Evolutionary conservation across 2,888 invertebrate species (phyloP), one percentile per base, ranked within the genome.

Genomic region (Abrostola triplasia): DNA sequence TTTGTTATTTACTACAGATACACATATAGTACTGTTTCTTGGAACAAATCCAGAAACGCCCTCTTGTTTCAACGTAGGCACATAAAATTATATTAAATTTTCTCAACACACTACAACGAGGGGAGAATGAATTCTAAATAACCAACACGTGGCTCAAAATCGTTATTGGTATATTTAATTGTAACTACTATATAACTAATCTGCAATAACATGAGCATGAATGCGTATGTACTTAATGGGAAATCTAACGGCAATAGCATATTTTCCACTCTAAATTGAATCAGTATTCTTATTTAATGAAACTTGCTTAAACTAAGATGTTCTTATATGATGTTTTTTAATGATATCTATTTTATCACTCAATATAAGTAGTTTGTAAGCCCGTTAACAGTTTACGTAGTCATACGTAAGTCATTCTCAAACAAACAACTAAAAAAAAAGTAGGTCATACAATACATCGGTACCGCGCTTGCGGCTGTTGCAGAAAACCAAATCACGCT

Each of bases 41-140:
- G 78, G 78, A 78, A 53, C 70, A 57, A 47, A 68, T 78, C 81
- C 78, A 79, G 67, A 68, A 75, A 79, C 79, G 79, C 79, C 79
- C 64, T 69, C 76, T 62, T 60, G 47, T 63, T 64, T 66, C 38
- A 53, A 70, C 63, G 61, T 62, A 59, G 49, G 49, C 69, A 55
- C 65, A 72, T 69, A 66, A 71, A 78, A 69, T 64, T 70, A 77
- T 67, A 77, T 77, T 69, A 74, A 63, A 68, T 74, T 73, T 54
- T 51, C 63, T 40, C 75, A 59, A 68, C 53, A 67, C 58, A 36
- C 37, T 51, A 64, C 58, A 76, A 76, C 58, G 53, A 38, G 59
- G n/a, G 37, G 51, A 40, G 35, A 64, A 73, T 77, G 59, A 73
- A 67, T 80, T 67, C 60, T 55, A 58, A 77, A 58, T 67, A 58